Evolutionary conservation across 2,888 invertebrate species (phyloP).

Genomic region (Ceriagrion tenellum): DNA sequence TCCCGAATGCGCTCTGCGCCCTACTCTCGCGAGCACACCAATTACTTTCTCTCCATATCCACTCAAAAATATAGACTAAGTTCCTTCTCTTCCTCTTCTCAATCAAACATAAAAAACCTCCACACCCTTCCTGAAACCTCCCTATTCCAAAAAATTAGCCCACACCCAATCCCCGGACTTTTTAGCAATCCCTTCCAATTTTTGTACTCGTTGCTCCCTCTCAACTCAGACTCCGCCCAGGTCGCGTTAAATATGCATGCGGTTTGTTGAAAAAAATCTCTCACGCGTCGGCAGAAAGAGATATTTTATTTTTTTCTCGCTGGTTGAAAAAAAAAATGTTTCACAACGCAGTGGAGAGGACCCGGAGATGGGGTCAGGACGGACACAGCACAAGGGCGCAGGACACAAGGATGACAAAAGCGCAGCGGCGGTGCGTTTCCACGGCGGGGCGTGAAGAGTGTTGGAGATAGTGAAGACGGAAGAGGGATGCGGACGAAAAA

Average conservation of each 20-base stretch:
- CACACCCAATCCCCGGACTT: too few relatives aligned
- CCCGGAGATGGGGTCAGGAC: neutral
- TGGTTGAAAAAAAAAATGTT: neutral
- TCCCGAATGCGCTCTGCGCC: too few relatives aligned
- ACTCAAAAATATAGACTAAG: too few relatives aligned
- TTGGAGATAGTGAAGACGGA: neutral
- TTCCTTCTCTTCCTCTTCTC: too few relatives aligned
- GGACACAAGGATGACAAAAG: constrained; percentile 34
- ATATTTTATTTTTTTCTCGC: neutral
- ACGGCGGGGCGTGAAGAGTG: neutral
- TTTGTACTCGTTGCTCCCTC: too few relatives aligned
- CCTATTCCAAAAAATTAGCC: too few relatives aligned
- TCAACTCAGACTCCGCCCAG: neutral
- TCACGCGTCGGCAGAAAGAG: neutral
- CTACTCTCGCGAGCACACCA: too few relatives aligned
- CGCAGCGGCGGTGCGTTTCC: constrained; percentile 17
- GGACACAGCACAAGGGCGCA: constrained; percentile 13
- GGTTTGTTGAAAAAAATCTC: neutral
- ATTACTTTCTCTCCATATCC: too few relatives aligned
- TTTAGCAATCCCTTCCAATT: too few relatives aligned
- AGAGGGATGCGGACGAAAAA: neutral
- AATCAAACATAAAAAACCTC: too few relatives aligned
- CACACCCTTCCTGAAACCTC: too few relatives aligned
- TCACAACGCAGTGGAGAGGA: neutral
- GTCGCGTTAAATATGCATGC: neutral